Base-by-base conservation (phyloP, 35 echinoderm and acorn worm genomes). In the Acanthaster planci region DNA sequence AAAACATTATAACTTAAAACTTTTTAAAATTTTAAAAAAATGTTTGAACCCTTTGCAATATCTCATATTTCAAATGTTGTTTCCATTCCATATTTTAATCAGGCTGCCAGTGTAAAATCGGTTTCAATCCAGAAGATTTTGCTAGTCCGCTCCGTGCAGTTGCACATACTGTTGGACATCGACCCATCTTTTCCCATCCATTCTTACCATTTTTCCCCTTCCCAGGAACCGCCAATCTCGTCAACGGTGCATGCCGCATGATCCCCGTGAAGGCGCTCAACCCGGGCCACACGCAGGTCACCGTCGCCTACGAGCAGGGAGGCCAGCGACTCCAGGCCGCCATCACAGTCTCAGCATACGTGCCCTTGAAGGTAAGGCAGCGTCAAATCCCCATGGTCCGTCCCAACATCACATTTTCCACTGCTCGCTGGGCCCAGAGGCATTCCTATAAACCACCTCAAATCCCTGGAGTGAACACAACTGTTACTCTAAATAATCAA, bases 241-340 rank as follows among this genome's bases (percentile, higher is more conserved):
- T 78, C 6, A 58, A 89, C 17, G 89, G 92, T 1, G 89, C 91
- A 0, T 99, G 96, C 75, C 88, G 88, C 30, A 87, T 93, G 79
- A 81, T 99, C 19, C 88, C 85, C 50, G 82, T 99, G 39, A 94
- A 81, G 57, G 96, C 96, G 15, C 37, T 92, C 27, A 79, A 84
- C 36, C 51, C 77, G 56, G 96, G 96, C 39, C 88, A 99, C 79
- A 94, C 96, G 40, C 96, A 91, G 64, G 89, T 99, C 19, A 93
- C 67, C 1, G 96, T 94, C 2, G 35, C n/a, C 76, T 91, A n/a
- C 56, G 51, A 86, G 26, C 84, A 99, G 68, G 92, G 89, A 1
- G 76, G 76, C 5, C 76, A 52, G 17, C 90, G 87, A 17, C 80
- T 99, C 16, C 92, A 99, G 76, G 96, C 96, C 5, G 57, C 88